Base-by-base conservation (phyloP, 2,113 vertebrate species). In the Rhinoderma darwinii region DNA sequence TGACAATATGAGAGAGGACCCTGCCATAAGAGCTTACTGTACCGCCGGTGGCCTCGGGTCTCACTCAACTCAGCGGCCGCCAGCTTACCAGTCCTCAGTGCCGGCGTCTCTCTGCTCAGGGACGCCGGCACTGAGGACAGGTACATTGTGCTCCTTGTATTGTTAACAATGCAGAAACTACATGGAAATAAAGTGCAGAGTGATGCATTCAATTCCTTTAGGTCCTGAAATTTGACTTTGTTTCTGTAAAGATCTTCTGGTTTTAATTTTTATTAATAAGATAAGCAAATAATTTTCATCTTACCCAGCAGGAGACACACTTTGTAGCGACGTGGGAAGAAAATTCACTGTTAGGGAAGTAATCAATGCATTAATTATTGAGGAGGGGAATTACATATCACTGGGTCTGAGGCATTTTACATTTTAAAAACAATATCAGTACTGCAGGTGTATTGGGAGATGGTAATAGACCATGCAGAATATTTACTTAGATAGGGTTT, bases 351-450 rank as follows among this genome's bases (percentile, higher is more conserved):
- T 47, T 77, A 32, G 43, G 43, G 44, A 77, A 25, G 41, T 77
- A 50, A 77, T 47, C 44, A 47, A 77, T 50, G 43, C 12, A 77
- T 77, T 77, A 77, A 77, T 77, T 77, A 77, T 50, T 50, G 25
- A 50, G 43, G n/a, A 77, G 44, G 47, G n/a, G 47, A 77, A 77
- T 50, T 50, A 77, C 47, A 51, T 50, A 77, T 51, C 43, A 32
- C 43, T 77, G 47, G 44, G 1, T 47, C 27, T 30, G 43, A 77
- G 39, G 72, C 37, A 74, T 73, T 74, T 74, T 74, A 25, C 41
- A 63, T 74, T 73, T 39, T 41, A 2, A 73, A 73, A 37, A 73
- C 35, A 70, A 74, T 74, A 43, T 74, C 22, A 74, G 5, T 76
- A 43, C 25, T 15, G 4, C n/a, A 76, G 18, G 37, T 39, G 25